Base-by-base conservation (phyloP, 2,113 vertebrate species). In the Apaloderma vittatum region DNA sequence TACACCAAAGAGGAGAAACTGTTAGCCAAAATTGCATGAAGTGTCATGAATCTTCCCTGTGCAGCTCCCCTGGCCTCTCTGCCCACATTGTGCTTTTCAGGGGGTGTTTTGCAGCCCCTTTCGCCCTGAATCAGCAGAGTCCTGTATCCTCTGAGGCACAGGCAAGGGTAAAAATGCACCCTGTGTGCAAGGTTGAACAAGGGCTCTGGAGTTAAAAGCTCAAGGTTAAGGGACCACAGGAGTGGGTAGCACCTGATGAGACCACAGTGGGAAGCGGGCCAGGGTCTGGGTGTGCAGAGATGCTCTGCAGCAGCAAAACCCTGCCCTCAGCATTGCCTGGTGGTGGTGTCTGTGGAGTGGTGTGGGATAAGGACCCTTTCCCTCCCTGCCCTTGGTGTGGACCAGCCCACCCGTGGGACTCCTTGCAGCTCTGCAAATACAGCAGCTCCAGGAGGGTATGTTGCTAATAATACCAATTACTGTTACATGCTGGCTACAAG, bases 391-490 rank as follows among this genome's bases (percentile, higher is more conserved):
- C 18, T 61, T 0, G 1, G 13, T 58, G 66, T 17, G 30, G 59
- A 85, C 63, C 3, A 1, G 24, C 76, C 78, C 22, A 36, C 63
- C 62, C 67, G 40, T 2, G 14, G 78, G 90, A 80, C 63, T 96
- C 43, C 55, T 95, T 3, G 3, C 66, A 43, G 80, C 72, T 83
- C 94, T 82, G 63, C 91, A 96, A 94, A 90, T 88, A 96, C 87
- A 91, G 84, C 81, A 79, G 89, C 86, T 91, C 6, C 2, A 93
- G 88, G 72, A 91, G 70, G 52, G 55, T 63, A 85, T 49, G 3
- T 88, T 3, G 15, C 95, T 97, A 96, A 97, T 97, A 96, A 95
- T 90, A 85, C 96, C 96, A 97, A 97, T 97, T 97, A 97, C 95
- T 92, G 61, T 88, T 97, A 94, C 94, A 92, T 15, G 79, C 87